These are phyloP conservation scores for Bellardia bayeri DNA, from an alignment of 2,888 invertebrate species.

Conservation along the genomic window DNA sequence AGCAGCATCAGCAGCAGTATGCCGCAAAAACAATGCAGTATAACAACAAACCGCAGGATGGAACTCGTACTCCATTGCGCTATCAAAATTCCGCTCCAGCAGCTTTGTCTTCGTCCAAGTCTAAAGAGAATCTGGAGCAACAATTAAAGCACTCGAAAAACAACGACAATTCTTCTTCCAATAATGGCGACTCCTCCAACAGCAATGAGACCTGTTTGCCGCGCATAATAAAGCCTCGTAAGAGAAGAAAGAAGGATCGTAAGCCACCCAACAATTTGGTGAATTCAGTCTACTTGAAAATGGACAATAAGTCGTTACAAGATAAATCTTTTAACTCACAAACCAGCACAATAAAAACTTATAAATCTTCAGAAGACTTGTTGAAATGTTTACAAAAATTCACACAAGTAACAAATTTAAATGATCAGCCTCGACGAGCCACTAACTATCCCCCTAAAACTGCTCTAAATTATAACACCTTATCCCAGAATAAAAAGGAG, in stretches of 20 bases:
- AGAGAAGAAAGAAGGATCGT: conserved; percentile 94
- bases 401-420: conserved; percentile 51
- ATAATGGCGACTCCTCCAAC: conserved; percentile 58
- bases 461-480: neutral
- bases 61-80: conserved; percentile 77
- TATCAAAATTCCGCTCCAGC: conserved; percentile 81
- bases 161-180: conserved; percentile 55
- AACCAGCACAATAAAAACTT: conserved; percentile 48
- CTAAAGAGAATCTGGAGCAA: conserved; percentile 70
- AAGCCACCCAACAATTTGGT: conserved; percentile 87
- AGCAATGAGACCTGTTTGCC: conserved; percentile 88
- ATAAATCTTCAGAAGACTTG: conserved; percentile 66
- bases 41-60: conserved; percentile 72
- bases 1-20: conserved; percentile 39
- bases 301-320: conserved; percentile 53
- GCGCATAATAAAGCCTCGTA: conserved; percentile 94
- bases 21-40: conserved; percentile 37
- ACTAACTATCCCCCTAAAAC: neutral
- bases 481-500: neutral
- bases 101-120: conserved; percentile 69
- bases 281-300: conserved; percentile 63
- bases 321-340: conserved; percentile 44
- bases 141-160: conserved; percentile 46
- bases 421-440: neutral
- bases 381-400: conserved; percentile 70